Percentiles rank a stretch among this genome's conserved stretches.
phyloP scores from a whole-genome alignment of 2,113 vertebrate species.

The Pterocles orientalis region DNA sequence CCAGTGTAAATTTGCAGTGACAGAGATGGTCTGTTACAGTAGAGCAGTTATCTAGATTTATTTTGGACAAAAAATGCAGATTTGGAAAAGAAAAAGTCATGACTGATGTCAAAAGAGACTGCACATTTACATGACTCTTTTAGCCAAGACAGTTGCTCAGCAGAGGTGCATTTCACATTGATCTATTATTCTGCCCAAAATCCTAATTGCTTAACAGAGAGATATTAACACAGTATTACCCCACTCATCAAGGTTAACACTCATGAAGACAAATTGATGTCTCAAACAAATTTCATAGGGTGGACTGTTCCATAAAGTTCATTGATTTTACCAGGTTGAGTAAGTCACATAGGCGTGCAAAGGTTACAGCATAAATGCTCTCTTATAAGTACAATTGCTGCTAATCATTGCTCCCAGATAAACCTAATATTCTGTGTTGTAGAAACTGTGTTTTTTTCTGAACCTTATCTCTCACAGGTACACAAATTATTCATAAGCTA shows the following conservation, averaged over 20 bases:
- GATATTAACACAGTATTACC: neutral
- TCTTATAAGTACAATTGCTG: neutral
- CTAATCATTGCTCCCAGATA: constrained; percentile 8
- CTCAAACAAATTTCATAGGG: neutral
- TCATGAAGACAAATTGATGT: neutral
- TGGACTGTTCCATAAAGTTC: neutral
- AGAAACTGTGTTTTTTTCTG: constrained; percentile 5
- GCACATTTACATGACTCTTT: constrained; percentile 10
- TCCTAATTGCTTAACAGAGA: neutral
- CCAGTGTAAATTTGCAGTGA: constrained; percentile 76
- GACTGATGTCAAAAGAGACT: constrained; percentile 53
- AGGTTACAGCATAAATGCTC: neutral
- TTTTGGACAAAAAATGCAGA: constrained; percentile 70
- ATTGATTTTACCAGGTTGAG: constrained; percentile 1
- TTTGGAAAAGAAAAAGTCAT: constrained; percentile 56
- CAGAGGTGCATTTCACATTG: neutral
- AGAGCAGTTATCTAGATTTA: constrained; percentile 78
- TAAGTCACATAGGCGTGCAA: neutral
- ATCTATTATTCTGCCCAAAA: neutral
- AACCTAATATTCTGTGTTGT: constrained; percentile 11
- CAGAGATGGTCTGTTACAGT: constrained; percentile 65
- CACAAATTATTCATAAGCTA: constrained; percentile 61
- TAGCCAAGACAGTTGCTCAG: neutral
- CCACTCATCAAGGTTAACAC: neutral
- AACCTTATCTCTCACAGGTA: constrained; percentile 8